These are phyloP conservation scores for Poicephalus meyeri DNA, from an alignment of 2,113 vertebrate species.

Conservation along the genomic window DNA sequence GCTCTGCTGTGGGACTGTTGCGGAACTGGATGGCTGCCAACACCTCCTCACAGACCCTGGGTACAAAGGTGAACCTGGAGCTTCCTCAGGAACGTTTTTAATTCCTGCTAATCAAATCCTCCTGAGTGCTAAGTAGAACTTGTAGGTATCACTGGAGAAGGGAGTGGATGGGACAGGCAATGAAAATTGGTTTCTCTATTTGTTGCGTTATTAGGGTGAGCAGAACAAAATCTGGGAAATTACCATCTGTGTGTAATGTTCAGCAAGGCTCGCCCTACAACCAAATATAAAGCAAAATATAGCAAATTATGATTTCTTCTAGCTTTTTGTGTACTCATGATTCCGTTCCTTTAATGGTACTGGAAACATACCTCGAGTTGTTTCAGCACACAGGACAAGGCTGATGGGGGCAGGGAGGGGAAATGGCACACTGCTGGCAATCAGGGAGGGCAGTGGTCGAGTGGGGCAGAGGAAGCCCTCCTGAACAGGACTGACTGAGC, in stretches of 20 bases:
- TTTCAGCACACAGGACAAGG: neutral
- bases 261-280: neutral
- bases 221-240: neutral
- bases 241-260: neutral
- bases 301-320: neutral
- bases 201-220: neutral
- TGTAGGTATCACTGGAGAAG: neutral
- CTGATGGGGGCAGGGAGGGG: too few relatives aligned
- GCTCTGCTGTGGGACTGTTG: neutral
- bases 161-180: neutral
- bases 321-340: neutral
- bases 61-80: neutral
- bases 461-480: neutral
- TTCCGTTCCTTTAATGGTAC: neutral
- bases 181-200: neutral
- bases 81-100: neutral
- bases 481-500: fast-evolving
- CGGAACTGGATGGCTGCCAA: fast-evolving
- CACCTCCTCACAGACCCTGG: fast-evolving
- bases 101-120: neutral
- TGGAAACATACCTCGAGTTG: neutral
- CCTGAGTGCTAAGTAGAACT: neutral
- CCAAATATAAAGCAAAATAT: neutral
- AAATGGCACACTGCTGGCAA: neutral
- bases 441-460: fast-evolving